A percentile compares a stretch with the other conserved stretches of the same genome.
Evolutionary conservation across 2,113 vertebrate species (phyloP).

Genomic region (Peromyscus polionotus): DNA sequence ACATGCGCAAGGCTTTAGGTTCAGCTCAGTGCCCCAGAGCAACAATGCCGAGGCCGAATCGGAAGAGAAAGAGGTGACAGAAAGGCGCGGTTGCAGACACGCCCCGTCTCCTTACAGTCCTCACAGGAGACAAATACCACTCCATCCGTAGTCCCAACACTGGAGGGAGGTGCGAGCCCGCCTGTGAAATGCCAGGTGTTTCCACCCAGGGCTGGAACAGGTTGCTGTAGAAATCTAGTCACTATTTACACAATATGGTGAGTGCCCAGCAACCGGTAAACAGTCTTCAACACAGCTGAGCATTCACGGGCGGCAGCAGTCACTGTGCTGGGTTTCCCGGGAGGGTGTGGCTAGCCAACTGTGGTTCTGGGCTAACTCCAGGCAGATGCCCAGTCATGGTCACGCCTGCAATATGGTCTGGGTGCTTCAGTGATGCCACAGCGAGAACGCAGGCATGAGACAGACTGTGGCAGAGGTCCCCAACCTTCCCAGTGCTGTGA

Average conservation of each 20-base stretch:
- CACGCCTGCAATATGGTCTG: too few species aligned
- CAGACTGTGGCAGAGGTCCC: neutral
- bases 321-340: neutral
- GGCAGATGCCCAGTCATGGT: fast-evolving
- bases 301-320: neutral
- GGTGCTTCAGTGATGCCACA: neutral
- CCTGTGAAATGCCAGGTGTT: neutral
- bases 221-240: neutral
- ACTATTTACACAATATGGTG: neutral
- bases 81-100: neutral
- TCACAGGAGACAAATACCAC: neutral
- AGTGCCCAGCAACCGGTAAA: neutral
- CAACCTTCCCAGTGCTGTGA: neutral
- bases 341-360: neutral
- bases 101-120: neutral
- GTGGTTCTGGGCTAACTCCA: neutral
- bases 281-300: neutral
- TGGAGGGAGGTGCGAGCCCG: neutral
- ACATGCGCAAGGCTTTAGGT: neutral
- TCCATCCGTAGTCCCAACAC: too few species aligned
- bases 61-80: neutral
- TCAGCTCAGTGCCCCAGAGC: neutral
- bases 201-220: neutral
- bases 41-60: neutral
- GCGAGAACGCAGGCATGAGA: neutral